Percentiles rank a stretch among this genome's conserved stretches.
phyloP scores from a whole-genome alignment of 2,113 vertebrate genomes.

The Ramphastos sulfuratus region DNA sequence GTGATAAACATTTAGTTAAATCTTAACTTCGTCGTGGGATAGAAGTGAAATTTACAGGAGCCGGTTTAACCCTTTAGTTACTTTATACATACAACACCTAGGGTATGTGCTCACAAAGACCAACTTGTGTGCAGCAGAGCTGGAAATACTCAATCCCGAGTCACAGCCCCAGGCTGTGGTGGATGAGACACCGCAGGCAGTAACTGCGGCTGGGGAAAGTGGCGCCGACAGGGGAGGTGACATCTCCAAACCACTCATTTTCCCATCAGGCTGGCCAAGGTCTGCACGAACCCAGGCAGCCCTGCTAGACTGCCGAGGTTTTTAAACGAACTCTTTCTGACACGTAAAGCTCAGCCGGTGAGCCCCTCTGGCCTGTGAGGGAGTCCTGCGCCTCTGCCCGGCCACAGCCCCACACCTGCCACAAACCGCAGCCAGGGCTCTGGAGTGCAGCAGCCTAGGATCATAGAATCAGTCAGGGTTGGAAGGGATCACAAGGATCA shows the following conservation, averaged over 20 bases:
- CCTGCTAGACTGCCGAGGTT: fast-evolving
- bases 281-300: fast-evolving
- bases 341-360: background rate
- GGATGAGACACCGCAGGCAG: fast-evolving
- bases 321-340: fast-evolving
- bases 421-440: background rate
- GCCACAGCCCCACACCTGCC: background rate
- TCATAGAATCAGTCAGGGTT: too few species aligned
- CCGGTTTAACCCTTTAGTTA: background rate
- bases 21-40: background rate
- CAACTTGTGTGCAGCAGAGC: fast-evolving
- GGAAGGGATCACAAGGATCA: too few species aligned
- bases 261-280: fast-evolving
- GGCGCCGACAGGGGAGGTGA: background rate
- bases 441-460: background rate
- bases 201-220: background rate
- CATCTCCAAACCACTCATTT: fast-evolving
- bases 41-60: background rate
- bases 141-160: fast-evolving
- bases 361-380: too few species aligned
- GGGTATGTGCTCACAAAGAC: background rate
- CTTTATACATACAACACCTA: too few species aligned
- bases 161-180: background rate
- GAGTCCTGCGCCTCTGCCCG: background rate
- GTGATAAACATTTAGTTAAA: fast-evolving